Evolutionary conservation across 2,797 vertebrate species (phyloP), one percentile per base, ranked within the genome.

Genomic region (Helicolenus hilgendorfi): DNA sequence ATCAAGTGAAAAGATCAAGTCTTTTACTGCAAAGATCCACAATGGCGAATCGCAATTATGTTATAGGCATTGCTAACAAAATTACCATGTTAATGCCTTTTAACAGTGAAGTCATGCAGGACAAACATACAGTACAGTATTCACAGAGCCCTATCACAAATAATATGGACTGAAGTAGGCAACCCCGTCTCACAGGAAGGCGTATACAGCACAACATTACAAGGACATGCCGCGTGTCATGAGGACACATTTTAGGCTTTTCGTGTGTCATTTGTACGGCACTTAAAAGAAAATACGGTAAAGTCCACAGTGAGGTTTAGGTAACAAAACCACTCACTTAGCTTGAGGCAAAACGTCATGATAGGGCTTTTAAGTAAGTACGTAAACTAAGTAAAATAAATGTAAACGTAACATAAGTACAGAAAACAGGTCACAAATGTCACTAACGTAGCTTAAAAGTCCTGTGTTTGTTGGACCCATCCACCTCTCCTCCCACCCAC

Each of bases 271-370:
- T 49, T 49, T 49, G 45, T 20, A 20, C 18, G 45, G 18, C 45
- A 49, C 18, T 45, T 8, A 45, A 20, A 8, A 9, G 14, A 7
- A n/a, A 9, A 53, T 53, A 20, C 7, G 1, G 45, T 53, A n/a
- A 20, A 3, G 1, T 0, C 7, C 18, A 3, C 18, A 0, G 18
- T 20, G 18, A 53, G 18, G 45, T 20, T 53, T 53, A 53, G 18
- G 18, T 18, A 53, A 53, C 45, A 53, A 53, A 0, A 53, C 7
- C 3, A 53, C 45, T n/a, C 45, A 49, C 18, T 49, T n/a, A 49
- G 1, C 18, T n/a, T 53, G 18, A n/a, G 45, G 45, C 18, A 20
- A 53, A 53, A 53, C 3, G 45, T n/a, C 45, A 53, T 49, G 0
- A 18, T 53, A 20, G 45, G 45, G 45, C 45, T 20, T 53, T 49